Conservation (phyloP, 2,113 vertebrate species). For the Cygnus buccinator region DNA sequence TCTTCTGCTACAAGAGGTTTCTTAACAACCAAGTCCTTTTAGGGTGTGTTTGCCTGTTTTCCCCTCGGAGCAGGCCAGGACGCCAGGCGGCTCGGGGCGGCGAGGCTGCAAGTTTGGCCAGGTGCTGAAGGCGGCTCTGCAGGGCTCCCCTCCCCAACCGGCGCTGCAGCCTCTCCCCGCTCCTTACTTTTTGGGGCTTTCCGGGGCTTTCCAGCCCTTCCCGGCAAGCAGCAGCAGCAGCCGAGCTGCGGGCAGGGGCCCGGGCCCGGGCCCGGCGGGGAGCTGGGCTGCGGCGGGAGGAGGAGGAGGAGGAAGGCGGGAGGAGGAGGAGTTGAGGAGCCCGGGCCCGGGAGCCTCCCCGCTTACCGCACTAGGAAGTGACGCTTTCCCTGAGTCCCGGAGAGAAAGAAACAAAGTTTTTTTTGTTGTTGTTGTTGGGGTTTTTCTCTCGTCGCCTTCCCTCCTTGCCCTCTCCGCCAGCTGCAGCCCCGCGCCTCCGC, state of each 20-base stretch:
- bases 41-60: background rate
- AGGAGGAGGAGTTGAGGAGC: conserved; percentile 63
- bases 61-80: background rate
- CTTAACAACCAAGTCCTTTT: background rate
- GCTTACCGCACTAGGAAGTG: conserved; percentile 79
- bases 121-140: background rate
- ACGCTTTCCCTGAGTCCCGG: conserved; percentile 77
- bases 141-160: background rate
- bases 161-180: background rate
- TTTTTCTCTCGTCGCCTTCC: background rate
- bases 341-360: conserved; percentile 55
- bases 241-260: background rate
- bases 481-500: background rate
- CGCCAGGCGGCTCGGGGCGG: background rate
- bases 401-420: conserved; percentile 78
- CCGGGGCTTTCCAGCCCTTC: conserved; percentile 5
- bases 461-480: background rate
- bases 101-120: background rate
- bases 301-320: background rate
- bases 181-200: background rate
- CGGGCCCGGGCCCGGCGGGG: background rate
- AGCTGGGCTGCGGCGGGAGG: background rate
- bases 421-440: background rate
- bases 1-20: background rate
- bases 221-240: background rate